These are phyloP conservation scores for Gymnoscopelus microlampas DNA, from an alignment of 2,797 vertebrate species.

Conservation along the genomic window DNA sequence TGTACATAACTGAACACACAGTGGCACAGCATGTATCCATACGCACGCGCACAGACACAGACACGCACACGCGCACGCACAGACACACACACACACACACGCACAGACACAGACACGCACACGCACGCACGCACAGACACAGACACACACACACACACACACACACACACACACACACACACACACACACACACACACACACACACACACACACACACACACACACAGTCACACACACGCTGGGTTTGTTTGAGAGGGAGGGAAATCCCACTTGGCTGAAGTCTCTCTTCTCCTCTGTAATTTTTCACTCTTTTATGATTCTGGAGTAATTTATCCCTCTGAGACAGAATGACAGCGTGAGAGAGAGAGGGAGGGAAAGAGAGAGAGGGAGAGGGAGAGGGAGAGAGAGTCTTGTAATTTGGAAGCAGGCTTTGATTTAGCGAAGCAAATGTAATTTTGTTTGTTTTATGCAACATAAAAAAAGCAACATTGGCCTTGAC, in stretches of 20 bases:
- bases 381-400: too few relatives aligned
- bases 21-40: constrained; percentile 24
- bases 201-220: too few relatives aligned
- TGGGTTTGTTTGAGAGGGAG: constrained; percentile 85
- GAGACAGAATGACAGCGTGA: constrained; percentile 83
- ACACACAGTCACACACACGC: too few relatives aligned
- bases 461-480: constrained; percentile 92
- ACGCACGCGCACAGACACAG: constrained; percentile 21
- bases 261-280: constrained; percentile 92
- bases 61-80: constrained; percentile 28
- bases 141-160: constrained; percentile 23
- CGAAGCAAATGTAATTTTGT: constrained; percentile 98
- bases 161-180: too few relatives aligned
- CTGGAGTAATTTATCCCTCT: constrained; percentile 97
- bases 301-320: constrained; percentile 92
- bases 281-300: constrained; percentile 69
- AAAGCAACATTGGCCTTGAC: constrained; percentile 86
- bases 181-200: too few relatives aligned
- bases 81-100: constrained; percentile 8
- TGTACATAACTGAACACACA: constrained; percentile 14
- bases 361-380: constrained; percentile 46
- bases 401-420: constrained; percentile 72
- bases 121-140: constrained; percentile 20
- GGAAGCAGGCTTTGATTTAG: constrained; percentile 94
- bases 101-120: constrained; percentile 8